A percentile compares a stretch with the other conserved stretches of the same genome.
These are phyloP conservation scores for Muscicapa comitata DNA, from an alignment of 2,797 vertebrate genomes.

Conservation along the genomic window DNA sequence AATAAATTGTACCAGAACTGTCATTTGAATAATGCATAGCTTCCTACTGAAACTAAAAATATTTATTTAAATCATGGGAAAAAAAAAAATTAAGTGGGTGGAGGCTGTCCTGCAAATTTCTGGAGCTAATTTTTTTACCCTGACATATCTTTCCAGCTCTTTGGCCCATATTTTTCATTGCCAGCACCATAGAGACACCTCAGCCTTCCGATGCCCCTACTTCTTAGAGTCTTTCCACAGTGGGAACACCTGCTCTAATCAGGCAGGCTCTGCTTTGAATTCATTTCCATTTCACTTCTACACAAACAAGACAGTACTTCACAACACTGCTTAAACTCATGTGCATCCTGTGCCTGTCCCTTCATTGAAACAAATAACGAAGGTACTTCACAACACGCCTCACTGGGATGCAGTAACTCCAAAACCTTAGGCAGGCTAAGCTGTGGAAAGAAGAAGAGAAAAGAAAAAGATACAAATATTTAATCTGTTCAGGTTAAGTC, in stretches of 20 bases:
- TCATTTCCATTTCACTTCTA: neutral
- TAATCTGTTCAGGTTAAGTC: neutral
- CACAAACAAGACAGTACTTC: neutral
- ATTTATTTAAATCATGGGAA: neutral
- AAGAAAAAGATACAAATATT: neutral
- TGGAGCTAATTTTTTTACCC: neutral
- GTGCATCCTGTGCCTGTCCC: neutral
- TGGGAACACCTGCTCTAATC: neutral
- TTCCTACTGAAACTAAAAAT: slow-evolving; percentile 5
- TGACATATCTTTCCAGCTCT: neutral
- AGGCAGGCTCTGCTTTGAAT: neutral
- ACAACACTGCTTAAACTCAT: neutral
- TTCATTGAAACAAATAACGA: neutral
- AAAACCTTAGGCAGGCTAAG: neutral
- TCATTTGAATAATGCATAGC: slow-evolving; percentile 19
- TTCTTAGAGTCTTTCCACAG: neutral
- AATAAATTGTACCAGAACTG: neutral
- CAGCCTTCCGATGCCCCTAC: neutral
- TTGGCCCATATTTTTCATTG: neutral
- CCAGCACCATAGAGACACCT: neutral
- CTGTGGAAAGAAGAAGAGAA: neutral
- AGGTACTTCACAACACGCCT: neutral
- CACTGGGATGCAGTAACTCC: neutral
- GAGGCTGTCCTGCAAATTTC: neutral
- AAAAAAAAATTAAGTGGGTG: neutral